Conservation (phyloP, 2,113 vertebrate genomes). For the Tragulus kanchil region DNA sequence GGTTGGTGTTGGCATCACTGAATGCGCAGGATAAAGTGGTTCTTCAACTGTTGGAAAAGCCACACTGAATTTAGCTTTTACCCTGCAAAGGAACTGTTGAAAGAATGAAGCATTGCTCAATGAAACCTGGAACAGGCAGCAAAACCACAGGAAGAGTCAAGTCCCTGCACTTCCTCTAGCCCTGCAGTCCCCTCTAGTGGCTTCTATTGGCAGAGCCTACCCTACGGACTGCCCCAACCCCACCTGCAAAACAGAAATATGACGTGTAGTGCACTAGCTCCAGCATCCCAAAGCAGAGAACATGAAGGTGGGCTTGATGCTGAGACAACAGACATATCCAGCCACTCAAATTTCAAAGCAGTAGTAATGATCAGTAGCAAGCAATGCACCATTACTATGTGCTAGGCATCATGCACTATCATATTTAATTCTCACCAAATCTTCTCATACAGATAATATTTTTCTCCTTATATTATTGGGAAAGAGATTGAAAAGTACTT, state of each 20-base stretch:
- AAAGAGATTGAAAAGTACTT: not conserved
- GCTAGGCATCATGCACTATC: not conserved
- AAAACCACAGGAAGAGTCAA: not conserved
- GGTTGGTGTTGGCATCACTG: not conserved
- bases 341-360: not conserved
- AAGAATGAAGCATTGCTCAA: not conserved
- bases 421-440: slow-evolving; percentile 1
- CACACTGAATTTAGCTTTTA: not conserved
- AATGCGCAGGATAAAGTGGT: not conserved
- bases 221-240: not conserved
- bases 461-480: not conserved
- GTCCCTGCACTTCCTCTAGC: not conserved
- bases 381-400: not conserved
- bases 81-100: not conserved
- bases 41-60: not conserved
- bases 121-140: not conserved
- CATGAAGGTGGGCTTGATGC: not conserved
- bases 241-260: not conserved
- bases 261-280: not conserved
- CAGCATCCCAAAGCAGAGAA: not conserved
- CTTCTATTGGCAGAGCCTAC: not conserved
- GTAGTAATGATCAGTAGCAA: not conserved
- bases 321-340: not conserved
- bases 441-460: not conserved
- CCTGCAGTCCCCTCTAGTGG: no score